A percentile compares a stretch with the other conserved stretches of the same genome.
These are phyloP conservation scores for Rhadina sibilatrix DNA, from an alignment of 2,113 vertebrate species.

Conservation along the genomic window DNA sequence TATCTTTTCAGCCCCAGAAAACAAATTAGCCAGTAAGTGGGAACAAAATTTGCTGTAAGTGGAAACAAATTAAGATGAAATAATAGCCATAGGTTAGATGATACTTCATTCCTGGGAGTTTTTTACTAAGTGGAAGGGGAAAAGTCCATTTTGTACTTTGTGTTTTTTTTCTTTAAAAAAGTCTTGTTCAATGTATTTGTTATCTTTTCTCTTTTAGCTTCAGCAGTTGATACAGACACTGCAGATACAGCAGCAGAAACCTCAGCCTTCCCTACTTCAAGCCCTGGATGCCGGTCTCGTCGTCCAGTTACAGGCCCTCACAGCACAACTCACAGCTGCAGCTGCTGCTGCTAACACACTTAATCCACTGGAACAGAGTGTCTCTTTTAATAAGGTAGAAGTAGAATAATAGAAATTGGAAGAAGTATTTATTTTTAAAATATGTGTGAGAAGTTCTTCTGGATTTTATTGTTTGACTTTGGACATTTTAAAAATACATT, in stretches of 20 bases:
- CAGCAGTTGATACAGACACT: constrained; percentile 96
- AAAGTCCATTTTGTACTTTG: neutral
- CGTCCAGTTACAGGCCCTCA: constrained; percentile 94
- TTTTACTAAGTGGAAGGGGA: neutral
- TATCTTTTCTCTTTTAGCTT: constrained; percentile 73
- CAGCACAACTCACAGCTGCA: constrained; percentile 95
- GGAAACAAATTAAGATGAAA: constrained; percentile 13
- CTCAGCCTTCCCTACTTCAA: constrained; percentile 94
- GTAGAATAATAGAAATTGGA: neutral
- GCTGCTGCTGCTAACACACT: constrained; percentile 92
- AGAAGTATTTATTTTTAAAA: neutral
- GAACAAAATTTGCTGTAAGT: constrained; percentile 36
- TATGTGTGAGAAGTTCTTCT: neutral
- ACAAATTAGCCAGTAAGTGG: constrained; percentile 65
- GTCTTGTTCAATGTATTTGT: neutral
- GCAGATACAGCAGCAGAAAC: constrained; percentile 98
- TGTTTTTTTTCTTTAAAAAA: neutral
- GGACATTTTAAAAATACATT: neutral
- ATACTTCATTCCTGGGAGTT: neutral
- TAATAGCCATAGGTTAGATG: neutral
- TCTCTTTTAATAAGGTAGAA: constrained; percentile 95
- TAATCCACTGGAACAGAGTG: constrained; percentile 92
- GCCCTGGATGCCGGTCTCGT: constrained; percentile 95
- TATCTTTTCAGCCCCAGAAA: constrained; percentile 58
- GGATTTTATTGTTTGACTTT: neutral